Evolutionary conservation across 2,797 vertebrate species (phyloP), one percentile per base, ranked within the genome.

Genomic region (Gadopsis bispinosus): DNA sequence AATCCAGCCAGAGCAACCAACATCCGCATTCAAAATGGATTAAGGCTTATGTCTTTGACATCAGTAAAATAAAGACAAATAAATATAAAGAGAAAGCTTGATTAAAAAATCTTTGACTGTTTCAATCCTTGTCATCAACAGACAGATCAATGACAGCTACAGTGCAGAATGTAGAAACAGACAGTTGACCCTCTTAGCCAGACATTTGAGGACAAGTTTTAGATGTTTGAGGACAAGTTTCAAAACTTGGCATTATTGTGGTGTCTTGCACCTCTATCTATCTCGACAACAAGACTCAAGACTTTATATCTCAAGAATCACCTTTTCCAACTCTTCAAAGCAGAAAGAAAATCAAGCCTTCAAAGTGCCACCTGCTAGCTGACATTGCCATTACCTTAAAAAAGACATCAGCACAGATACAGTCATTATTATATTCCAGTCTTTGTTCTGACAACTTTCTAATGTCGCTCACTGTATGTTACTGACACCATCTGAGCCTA

Each of bases 301-400:
- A 51, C 50, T 61, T 35, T 16, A 56, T 6, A 69, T 29, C 14
- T 43, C 26, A 71, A 31, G 8, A 56, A 56, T 22, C 4, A 58
- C 33, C 22, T 70, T 67, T 53, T 3, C 41, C 43, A 56, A 60
- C 47, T 12, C 53, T 5, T 71, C 41, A 63, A 51, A 41, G 43
- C 33, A 64, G 35, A 60, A 50, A 41, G 29, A 37, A 33, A 74
- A 78, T 7, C 5, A 43, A 76, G 59, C 31, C 4, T 33, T 22
- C 29, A 71, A 66, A 56, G 67, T 9, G 17, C 62, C 22, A 79
- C 71, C 58, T 73, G 75, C 55, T 12, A 29, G 29, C 4, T 1
- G 58, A 65, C 13, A 3, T 45, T 66, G 70, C 60, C 33, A 75
- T 95, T 95, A 95, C 94, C 94, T 95, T 88, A 88, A 65, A 91